These are phyloP conservation scores for Ciconia boyciana DNA, from an alignment of 2,113 vertebrate genomes.

Conservation along the genomic window DNA sequence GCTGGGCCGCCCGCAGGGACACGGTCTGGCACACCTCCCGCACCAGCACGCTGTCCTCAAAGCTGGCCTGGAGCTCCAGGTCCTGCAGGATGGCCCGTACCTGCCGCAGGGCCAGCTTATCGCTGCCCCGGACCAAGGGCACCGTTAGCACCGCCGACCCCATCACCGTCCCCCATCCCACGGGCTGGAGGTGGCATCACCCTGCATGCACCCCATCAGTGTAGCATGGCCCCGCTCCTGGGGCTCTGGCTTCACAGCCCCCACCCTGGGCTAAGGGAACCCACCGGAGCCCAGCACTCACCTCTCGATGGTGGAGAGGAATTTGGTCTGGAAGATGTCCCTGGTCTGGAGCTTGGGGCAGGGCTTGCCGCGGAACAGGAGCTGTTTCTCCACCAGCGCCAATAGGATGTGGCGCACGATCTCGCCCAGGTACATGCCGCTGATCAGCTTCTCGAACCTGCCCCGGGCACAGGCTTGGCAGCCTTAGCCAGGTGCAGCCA, in stretches of 20 bases:
- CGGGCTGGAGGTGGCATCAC: background rate
- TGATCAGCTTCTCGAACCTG: conserved; percentile 83
- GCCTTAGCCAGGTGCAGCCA: background rate
- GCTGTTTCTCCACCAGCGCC: conserved; percentile 36
- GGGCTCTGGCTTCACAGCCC: background rate
- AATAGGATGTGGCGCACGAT: conserved; percentile 75
- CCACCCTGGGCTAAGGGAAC: background rate
- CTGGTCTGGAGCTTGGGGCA: conserved; percentile 53
- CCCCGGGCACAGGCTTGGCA: background rate
- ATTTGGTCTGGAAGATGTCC: conserved; percentile 76
- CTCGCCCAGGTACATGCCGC: conserved; percentile 79
- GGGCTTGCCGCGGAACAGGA: conserved; percentile 66
- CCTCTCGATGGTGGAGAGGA: conserved; percentile 75
- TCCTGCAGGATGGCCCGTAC: conserved; percentile 61
- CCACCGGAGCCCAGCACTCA: background rate
- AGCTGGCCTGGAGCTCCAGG: conserved; percentile 57
- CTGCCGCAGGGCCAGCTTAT: conserved; percentile 62
- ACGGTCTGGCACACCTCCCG: conserved; percentile 72
- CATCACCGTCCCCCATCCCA: background rate
- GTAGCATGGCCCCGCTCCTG: background rate
- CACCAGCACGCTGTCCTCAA: conserved; percentile 68
- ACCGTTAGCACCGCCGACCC: background rate
- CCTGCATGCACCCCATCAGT: fast-evolving
- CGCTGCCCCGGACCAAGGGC: background rate
- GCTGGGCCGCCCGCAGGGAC: conserved; percentile 68